Base-by-base conservation (phyloP, 2,888 invertebrate species). In the Lasioglossum leucozonium region DNA sequence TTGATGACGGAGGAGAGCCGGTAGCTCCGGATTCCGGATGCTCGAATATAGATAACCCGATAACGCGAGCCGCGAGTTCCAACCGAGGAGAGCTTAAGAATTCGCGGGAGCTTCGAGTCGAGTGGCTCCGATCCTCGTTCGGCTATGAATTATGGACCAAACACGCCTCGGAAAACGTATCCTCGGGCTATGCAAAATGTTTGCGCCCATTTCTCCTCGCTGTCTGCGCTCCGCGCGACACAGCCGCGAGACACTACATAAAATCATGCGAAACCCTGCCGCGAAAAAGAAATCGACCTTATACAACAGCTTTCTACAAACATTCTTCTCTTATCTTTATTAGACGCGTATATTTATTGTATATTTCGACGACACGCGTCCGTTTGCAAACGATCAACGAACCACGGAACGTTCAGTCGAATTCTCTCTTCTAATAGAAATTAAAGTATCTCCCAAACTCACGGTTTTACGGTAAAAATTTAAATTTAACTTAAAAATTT, bases 71-170 rank as follows among this genome's bases (percentile, higher is more conserved):
- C 65, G 51, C 44, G 8, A 58, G 75, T 58, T 62, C 42, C 18
- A n/a, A 51, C 37, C 40, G 76, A 18, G 58, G 37, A 18, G 26
- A 76, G 42, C 72, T 77, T 51, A 72, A 37, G 72, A 81, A 77
- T 72, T 72, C 44, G 62, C 37, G 40, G 16, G 44, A 47, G 47
- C 67, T 44, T 55, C 22, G 51, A 22, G n/a, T 18, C 26, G 58
- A 26, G 44, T 42, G 42, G 16, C 26, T 44, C 44, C 44, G 47
- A 72, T 72, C 51, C 55, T 55, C 62, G 72, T 58, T 34, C 71
- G 51, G n/a, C 74, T 79, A 82, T 85, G 86, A 86, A 86, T 86
- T 82, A 86, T 82, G 85, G 79, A 80, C 79, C 73, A 65, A 72
- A 65, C 79, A 77, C 72, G 77, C 51, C 51, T 18, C 42, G 74